Evolutionary conservation across 2,113 vertebrate genomes (phyloP).

Genomic region (Zeus faber): DNA sequence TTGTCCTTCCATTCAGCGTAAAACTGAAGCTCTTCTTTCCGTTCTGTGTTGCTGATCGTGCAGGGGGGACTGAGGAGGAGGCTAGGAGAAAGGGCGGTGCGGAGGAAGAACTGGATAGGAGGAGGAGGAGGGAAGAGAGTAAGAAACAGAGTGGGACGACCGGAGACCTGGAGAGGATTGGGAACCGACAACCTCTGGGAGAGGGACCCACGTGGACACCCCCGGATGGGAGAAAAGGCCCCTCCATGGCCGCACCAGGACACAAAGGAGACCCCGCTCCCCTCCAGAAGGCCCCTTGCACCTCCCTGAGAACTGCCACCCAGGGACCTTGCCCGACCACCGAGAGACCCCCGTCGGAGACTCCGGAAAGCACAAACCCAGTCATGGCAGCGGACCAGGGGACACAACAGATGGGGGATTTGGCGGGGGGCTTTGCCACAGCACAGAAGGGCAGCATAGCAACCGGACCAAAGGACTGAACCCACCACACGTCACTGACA

Average conservation of each 20-base stretch:
- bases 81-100: neutral
- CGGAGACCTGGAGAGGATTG: slow-evolving; percentile 11
- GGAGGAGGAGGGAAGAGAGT: slow-evolving; percentile 9
- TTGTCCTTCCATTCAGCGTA: too few species aligned
- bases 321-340: slow-evolving; percentile 7
- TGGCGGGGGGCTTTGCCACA: slow-evolving; percentile 38
- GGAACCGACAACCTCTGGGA: slow-evolving; percentile 27
- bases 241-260: neutral
- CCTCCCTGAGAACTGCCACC: slow-evolving; percentile 4
- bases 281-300: too few species aligned
- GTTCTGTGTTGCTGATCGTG: too few species aligned
- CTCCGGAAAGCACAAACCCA: slow-evolving; percentile 21
- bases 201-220: slow-evolving; percentile 4
- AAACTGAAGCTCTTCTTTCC: too few species aligned
- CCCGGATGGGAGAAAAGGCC: neutral
- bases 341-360: slow-evolving; percentile 15
- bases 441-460: slow-evolving; percentile 61
- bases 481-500: neutral
- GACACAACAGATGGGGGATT: slow-evolving; percentile 43
- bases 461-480: slow-evolving; percentile 76
- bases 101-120: neutral
- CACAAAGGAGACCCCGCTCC: neutral
- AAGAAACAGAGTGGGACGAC: slow-evolving; percentile 15
- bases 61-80: neutral
- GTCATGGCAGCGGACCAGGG: slow-evolving; percentile 12